phyloP scores from a whole-genome alignment of 2,113 vertebrate genomes.

The Pteronura brasiliensis region DNA sequence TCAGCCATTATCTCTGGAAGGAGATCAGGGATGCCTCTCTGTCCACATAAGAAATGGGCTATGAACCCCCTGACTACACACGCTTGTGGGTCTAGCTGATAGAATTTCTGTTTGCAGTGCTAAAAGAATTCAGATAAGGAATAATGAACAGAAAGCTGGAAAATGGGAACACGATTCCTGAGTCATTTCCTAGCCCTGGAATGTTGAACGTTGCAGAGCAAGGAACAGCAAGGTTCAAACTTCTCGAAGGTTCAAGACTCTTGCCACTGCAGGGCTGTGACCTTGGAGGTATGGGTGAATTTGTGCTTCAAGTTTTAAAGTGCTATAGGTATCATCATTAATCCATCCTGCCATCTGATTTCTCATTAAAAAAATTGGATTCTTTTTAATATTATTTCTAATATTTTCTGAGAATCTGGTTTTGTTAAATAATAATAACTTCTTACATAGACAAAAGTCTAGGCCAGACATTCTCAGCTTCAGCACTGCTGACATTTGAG shows the following conservation, averaged over 20 bases:
- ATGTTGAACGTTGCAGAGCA: background rate
- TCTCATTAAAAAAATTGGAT: background rate
- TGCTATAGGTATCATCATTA: background rate
- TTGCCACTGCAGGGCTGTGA: background rate
- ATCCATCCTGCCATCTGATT: background rate
- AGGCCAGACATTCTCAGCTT: background rate
- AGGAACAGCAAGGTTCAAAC: background rate
- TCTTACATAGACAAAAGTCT: background rate
- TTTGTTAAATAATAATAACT: background rate
- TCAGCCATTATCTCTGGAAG: background rate
- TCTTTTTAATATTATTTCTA: background rate
- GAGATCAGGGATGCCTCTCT: background rate
- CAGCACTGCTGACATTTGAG: background rate
- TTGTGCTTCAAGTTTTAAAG: background rate
- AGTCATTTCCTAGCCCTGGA: background rate
- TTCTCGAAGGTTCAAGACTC: background rate
- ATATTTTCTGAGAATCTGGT: background rate
- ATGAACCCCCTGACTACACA: background rate
- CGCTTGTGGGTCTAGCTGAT: too few relatives aligned
- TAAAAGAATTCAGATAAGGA: background rate
- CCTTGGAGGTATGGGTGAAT: background rate
- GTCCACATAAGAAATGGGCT: background rate
- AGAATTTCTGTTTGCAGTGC: background rate
- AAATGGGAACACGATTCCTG: background rate
- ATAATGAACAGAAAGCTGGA: background rate